Base-by-base conservation (phyloP, 2,888 invertebrate genomes). In the Ferrisia virgata region DNA sequence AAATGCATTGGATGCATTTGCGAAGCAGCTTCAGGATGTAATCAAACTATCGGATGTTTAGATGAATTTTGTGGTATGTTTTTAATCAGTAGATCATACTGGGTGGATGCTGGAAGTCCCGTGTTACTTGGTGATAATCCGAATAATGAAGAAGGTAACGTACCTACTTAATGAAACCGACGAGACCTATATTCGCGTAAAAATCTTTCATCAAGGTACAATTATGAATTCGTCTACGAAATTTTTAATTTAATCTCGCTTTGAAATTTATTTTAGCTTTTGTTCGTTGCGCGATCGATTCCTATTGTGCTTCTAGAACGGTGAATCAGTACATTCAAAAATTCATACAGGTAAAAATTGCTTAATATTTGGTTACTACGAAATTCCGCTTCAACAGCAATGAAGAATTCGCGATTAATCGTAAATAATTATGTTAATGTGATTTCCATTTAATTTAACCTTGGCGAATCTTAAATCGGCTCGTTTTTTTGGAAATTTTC, bases 61-160 rank as follows among this genome's bases (percentile, higher is more conserved):
- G 85, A 78, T 28, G 86, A 87, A 39, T 87, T 87, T 53, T 89
- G 89, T 85, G 89, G 89, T 2, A 88, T 88, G 15, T 89, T 88
- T 86, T 87, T 88, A 36, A 88, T 89, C 36, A 88, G 89, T 0
- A 87, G 87, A 86, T 86, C 88, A 3, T 89, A 89, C 86, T 89
- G 89, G 89, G 86, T 87, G 25, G 89, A 89, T 85, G 88, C 88
- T 1, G 88, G 88, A n/a, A 87, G 87, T 85, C 87, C 87, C 2
- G 86, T 86, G 1, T 85, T 87, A 25, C 86, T 87, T 13, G 88
- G 88, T 11, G 88, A 86, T 28, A 69, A 86, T 36, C 85, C 85
- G 1, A 69, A 39, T 1, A 36, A 82, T 18, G 81, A 85, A 11
- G 85, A 84, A 85, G 86, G 87, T 85, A 85, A 86, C 1, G 36